A percentile compares a stretch with the other conserved stretches of the same genome.
Conservation (phyloP, 1,140 invertebrate species). For the Lordiphosa mommai region DNA sequence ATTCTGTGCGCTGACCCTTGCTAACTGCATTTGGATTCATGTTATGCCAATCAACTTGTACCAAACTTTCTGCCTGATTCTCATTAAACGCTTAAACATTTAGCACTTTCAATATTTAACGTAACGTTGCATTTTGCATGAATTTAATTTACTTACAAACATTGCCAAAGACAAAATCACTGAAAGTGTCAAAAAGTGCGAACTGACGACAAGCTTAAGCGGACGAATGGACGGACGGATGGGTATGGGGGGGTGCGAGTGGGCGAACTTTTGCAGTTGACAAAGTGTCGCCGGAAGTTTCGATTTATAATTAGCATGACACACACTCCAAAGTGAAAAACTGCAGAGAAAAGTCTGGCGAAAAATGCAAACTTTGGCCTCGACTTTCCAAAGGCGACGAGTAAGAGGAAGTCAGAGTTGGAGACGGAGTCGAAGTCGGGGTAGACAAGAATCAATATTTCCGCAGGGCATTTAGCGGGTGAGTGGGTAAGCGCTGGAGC, state of each 20-base stretch:
- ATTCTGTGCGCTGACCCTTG: no score
- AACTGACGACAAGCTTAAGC: slow-evolving; percentile 14
- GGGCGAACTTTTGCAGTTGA: slow-evolving; percentile 53
- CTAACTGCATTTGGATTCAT: no score
- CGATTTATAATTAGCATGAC: slow-evolving; percentile 78
- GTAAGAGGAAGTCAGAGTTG: not conserved
- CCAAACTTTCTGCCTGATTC: no score
- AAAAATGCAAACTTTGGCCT: slow-evolving; percentile 65
- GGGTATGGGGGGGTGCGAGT: not conserved
- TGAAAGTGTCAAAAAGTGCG: slow-evolving; percentile 59
- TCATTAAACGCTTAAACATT: slow-evolving; percentile 9
- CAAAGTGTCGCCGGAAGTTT: slow-evolving; percentile 74
- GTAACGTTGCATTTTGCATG: no score
- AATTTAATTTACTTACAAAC: slow-evolving; percentile 19
- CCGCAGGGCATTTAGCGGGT: slow-evolving; percentile 37
- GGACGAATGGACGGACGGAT: not conserved
- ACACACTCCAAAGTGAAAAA: slow-evolving; percentile 69
- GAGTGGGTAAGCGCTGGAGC: not conserved
- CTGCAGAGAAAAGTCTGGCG: slow-evolving; percentile 57
- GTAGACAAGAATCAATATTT: slow-evolving; percentile 69
- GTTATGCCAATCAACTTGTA: no score
- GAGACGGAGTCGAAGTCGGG: not conserved
- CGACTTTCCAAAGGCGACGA: slow-evolving; percentile 8
- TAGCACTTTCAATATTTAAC: no score
- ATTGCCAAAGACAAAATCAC: slow-evolving; percentile 29